phyloP scores from a whole-genome alignment of 92 coral and sea anemone species.

The Porites cylindrica region DNA sequence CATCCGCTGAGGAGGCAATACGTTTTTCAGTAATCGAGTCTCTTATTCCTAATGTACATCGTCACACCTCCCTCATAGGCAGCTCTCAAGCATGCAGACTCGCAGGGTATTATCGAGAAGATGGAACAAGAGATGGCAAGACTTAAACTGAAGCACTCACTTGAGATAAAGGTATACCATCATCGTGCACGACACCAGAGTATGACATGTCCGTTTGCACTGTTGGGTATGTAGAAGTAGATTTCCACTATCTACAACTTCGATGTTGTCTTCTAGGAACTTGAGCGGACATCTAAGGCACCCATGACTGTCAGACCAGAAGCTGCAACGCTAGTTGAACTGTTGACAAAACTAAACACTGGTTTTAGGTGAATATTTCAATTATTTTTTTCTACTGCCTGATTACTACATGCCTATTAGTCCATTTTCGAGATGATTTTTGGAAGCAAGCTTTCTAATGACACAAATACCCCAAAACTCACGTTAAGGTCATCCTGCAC shows the following conservation, averaged over 20 bases:
- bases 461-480: background rate
- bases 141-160: slow-evolving; percentile 91
- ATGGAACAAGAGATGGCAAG: slow-evolving; percentile 95
- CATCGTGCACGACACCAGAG: too few species aligned
- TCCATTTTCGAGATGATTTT: background rate
- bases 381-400: background rate
- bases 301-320: slow-evolving; percentile 62
- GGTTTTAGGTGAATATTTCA: slow-evolving; percentile 69
- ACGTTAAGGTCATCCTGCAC: background rate
- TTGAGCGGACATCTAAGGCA: slow-evolving; percentile 71
- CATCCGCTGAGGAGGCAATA: background rate
- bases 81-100: slow-evolving; percentile 91
- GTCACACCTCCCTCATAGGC: slow-evolving; percentile 63
- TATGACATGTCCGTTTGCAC: too few species aligned
- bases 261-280: slow-evolving; percentile 56
- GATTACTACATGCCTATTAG: background rate
- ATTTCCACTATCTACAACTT: background rate
- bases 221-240: too few species aligned
- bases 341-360: slow-evolving; percentile 71
- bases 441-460: background rate
- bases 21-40: background rate
- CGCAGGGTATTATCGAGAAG: slow-evolving; percentile 91
- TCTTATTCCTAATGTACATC: background rate
- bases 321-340: slow-evolving; percentile 75
- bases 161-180: slow-evolving; percentile 88